Evolutionary conservation across 2,888 invertebrate genomes (phyloP).

Genomic region (Caenorhabditis sinica): DNA sequence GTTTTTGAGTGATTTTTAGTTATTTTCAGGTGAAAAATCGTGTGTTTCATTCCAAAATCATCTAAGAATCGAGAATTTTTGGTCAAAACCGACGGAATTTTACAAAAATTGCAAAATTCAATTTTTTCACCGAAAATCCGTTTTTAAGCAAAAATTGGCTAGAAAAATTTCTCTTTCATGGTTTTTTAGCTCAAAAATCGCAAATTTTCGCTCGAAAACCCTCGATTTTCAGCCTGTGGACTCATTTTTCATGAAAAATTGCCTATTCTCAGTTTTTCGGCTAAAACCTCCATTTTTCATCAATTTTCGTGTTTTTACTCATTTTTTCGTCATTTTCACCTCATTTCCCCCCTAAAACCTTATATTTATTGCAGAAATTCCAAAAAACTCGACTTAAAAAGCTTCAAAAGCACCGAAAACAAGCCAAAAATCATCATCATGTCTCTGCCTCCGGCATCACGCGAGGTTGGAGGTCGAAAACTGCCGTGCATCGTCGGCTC

Average conservation of each 20-base stretch:
- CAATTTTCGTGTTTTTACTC: too few species aligned
- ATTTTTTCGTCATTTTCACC: too few species aligned
- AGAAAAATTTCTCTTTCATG: not conserved
- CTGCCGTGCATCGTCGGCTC: slow-evolving; percentile 31
- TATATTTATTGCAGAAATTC: not conserved
- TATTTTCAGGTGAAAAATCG: too few species aligned
- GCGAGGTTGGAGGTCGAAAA: slow-evolving; percentile 33
- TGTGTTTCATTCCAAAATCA: not conserved
- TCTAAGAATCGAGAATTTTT: not conserved
- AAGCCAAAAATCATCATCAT: not conserved
- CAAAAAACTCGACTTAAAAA: not conserved
- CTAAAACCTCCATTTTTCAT: not conserved
- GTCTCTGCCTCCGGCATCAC: too few species aligned
- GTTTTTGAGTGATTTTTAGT: too few species aligned
- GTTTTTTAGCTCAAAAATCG: not conserved
- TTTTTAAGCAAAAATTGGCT: not conserved
- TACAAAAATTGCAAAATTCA: not conserved
- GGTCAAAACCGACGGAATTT: not conserved
- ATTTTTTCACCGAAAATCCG: not conserved
- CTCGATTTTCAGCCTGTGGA: too few species aligned
- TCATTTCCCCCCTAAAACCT: too few species aligned
- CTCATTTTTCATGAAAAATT: too few species aligned
- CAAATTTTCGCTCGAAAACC: not conserved
- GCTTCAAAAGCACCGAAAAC: not conserved
- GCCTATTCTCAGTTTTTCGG: too few species aligned